Conservation (phyloP, 2,888 invertebrate species). For the Diachrysia chrysitis region DNA sequence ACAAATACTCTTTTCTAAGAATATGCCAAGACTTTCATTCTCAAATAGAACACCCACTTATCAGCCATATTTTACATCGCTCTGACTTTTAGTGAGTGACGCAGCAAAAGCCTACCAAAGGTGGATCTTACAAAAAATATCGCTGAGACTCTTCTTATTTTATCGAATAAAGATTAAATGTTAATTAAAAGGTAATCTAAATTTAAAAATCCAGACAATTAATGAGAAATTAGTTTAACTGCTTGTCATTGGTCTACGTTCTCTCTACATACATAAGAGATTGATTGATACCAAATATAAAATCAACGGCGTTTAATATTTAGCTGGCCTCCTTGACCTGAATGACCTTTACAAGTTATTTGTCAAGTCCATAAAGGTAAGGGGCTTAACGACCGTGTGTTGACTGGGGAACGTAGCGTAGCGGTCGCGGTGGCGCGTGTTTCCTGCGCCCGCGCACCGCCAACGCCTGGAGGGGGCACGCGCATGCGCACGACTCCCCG, state of each 20-base stretch:
- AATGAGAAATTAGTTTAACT: too few species aligned
- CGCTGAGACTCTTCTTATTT: constrained; percentile 16
- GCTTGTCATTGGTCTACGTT: constrained; percentile 16
- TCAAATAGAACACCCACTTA: constrained; percentile 31
- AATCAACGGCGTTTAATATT: constrained; percentile 47
- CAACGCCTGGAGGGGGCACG: constrained; percentile 67
- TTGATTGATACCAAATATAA: constrained; percentile 31
- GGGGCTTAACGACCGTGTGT: constrained; percentile 59
- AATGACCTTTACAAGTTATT: constrained; percentile 72
- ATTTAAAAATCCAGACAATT: too few species aligned
- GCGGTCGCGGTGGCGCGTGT: constrained; percentile 75
- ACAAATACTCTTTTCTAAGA: constrained; percentile 44
- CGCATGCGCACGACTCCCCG: constrained; percentile 77
- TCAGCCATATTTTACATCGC: background rate
- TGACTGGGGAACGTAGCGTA: constrained; percentile 55
- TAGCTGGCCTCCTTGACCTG: constrained; percentile 69
- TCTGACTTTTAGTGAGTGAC: background rate
- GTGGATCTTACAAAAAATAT: constrained; percentile 2
- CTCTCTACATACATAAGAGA: constrained; percentile 28
- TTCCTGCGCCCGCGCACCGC: constrained; percentile 77
- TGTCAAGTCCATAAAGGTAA: constrained; percentile 72
- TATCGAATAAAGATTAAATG: constrained; percentile 16
- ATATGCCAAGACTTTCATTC: constrained; percentile 36
- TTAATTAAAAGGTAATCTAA: constrained; percentile 10
- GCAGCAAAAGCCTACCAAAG: background rate